phyloP scores from a whole-genome alignment of 2,888 invertebrate species.

The Cephus sareptanus region DNA sequence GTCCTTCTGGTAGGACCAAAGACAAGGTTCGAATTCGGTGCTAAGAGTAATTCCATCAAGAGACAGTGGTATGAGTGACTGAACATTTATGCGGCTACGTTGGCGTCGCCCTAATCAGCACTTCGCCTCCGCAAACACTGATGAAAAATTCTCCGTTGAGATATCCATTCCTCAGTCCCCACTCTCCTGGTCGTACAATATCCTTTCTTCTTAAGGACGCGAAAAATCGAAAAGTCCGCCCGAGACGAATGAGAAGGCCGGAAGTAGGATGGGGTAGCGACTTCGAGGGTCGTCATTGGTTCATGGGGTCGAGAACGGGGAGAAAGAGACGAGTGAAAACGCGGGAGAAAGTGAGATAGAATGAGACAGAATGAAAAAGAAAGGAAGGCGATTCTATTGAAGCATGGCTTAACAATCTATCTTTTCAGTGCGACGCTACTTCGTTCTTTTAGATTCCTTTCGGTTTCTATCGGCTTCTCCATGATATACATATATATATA shows the following conservation, averaged over 20 bases:
- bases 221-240: constrained; percentile 56
- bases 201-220: constrained; percentile 55
- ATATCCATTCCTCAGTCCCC: not conserved
- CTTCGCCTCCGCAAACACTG: constrained; percentile 47
- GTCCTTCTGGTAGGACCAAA: too few species aligned
- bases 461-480: too few species aligned
- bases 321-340: constrained; percentile 43
- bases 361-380: constrained; percentile 45
- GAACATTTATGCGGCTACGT: too few species aligned
- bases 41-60: constrained; percentile 39
- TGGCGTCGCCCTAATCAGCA: constrained; percentile 51
- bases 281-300: too few species aligned
- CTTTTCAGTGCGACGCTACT: constrained; percentile 50
- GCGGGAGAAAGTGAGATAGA: constrained; percentile 23
- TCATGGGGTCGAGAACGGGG: not conserved
- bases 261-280: too few species aligned
- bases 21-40: not conserved
- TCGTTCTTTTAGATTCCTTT: constrained; percentile 13
- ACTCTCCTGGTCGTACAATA: constrained; percentile 46
- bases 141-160: constrained; percentile 48
- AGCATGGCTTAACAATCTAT: constrained; percentile 56
- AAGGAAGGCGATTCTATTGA: constrained; percentile 51
- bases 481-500: too few species aligned
- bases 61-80: too few species aligned
- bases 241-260: constrained; percentile 17